phyloP scores from a whole-genome alignment of 2,797 vertebrate species.

The Nyctibius grandis region DNA sequence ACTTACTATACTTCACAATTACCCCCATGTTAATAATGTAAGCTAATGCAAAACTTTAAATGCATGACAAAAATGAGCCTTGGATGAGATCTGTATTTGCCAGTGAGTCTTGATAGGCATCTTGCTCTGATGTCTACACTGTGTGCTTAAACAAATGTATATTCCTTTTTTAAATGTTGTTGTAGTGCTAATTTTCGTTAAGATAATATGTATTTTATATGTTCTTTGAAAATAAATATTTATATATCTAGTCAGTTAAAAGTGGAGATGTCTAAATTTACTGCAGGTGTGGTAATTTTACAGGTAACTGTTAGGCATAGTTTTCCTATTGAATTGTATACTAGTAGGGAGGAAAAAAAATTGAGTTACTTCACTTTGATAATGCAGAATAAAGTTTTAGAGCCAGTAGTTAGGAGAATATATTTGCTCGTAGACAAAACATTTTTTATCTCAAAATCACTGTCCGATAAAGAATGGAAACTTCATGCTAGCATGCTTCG shows the following conservation, averaged over 20 bases:
- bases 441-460: not conserved
- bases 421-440: not conserved
- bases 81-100: not conserved
- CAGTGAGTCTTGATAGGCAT: not conserved
- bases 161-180: not conserved
- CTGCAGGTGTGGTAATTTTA: not conserved
- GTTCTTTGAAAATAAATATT: not conserved
- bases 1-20: not conserved
- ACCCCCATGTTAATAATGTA: not conserved
- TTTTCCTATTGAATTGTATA: not conserved
- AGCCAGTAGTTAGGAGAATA: not conserved
- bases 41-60: not conserved
- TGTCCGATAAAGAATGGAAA: not conserved
- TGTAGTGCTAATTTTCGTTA: not conserved
- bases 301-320: not conserved
- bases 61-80: not conserved
- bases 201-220: not conserved
- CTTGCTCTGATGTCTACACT: not conserved
- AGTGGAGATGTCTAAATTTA: not conserved
- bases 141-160: not conserved
- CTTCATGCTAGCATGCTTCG: not conserved
- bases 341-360: not conserved
- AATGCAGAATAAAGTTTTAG: not conserved
- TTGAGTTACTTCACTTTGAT: not conserved
- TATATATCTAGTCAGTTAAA: not conserved